phyloP scores from a whole-genome alignment of 2,113 vertebrate species.

The Nothoprocta perdicaria region DNA sequence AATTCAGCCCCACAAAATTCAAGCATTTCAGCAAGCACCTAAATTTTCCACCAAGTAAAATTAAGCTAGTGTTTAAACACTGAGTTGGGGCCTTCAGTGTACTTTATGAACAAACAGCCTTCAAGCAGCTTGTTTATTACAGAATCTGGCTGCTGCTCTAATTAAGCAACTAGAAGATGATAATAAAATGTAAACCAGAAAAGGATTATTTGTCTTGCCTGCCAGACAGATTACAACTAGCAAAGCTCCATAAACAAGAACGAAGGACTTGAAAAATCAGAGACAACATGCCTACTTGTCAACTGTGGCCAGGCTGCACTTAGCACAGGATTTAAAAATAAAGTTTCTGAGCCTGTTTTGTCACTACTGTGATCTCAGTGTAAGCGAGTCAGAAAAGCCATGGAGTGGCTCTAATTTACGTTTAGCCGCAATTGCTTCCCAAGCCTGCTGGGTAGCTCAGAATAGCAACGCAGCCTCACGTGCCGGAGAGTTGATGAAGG shows the following conservation, averaged over 20 bases:
- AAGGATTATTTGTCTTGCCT: not conserved
- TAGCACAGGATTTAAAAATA: not conserved
- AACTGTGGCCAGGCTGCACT: not conserved
- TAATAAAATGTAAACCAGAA: slow-evolving; percentile 5
- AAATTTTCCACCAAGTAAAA: not conserved
- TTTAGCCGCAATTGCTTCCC: accelerated
- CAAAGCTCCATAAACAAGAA: not conserved
- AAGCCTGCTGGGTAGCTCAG: accelerated
- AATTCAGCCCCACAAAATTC: not conserved
- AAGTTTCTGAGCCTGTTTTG: not conserved
- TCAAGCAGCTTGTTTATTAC: slow-evolving; percentile 2
- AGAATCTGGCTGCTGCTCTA: not conserved
- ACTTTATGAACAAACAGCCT: not conserved
- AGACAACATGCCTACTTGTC: not conserved
- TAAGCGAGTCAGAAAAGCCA: not conserved
- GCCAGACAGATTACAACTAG: not conserved
- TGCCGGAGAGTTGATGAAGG: accelerated
- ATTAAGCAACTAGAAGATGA: not conserved
- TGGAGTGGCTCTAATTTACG: accelerated
- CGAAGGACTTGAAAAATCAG: not conserved
- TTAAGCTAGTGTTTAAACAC: not conserved
- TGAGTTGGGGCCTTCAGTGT: not conserved
- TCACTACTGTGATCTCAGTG: accelerated
- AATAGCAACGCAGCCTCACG: accelerated
- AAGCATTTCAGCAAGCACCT: not conserved